A percentile compares a stretch with the other conserved stretches of the same genome.
phyloP scores from a whole-genome alignment of 2,888 invertebrate genomes.

The Xestia rhomboidea region DNA sequence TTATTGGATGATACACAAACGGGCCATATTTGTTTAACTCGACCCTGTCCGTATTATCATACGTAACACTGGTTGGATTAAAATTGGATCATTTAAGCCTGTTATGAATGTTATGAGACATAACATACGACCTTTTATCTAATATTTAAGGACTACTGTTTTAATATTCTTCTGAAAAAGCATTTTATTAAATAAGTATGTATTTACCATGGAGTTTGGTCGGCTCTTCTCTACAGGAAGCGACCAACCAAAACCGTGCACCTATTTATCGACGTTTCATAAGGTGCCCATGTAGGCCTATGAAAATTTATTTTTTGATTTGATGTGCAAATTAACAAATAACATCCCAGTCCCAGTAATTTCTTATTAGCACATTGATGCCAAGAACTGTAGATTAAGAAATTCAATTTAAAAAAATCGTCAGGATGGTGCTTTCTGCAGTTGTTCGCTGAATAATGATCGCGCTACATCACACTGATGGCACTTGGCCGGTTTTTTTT shows the following conservation, averaged over 20 bases:
- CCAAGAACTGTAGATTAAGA: neutral
- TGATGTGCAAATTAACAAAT: neutral
- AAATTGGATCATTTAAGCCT: slow-evolving; percentile 30
- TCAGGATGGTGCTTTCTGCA: neutral
- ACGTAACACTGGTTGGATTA: slow-evolving; percentile 2
- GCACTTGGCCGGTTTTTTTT: too few relatives aligned
- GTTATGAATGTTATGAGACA: slow-evolving; percentile 29
- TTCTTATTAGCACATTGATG: neutral
- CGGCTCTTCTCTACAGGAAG: neutral
- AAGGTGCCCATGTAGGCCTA: neutral
- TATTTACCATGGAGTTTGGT: neutral
- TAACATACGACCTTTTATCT: slow-evolving; percentile 31
- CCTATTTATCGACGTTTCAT: neutral
- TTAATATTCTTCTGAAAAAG: neutral
- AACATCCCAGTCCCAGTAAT: neutral
- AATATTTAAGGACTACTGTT: slow-evolving; percentile 22
- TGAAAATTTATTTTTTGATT: neutral
- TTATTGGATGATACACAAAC: slow-evolving; percentile 11
- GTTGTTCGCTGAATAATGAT: too few relatives aligned
- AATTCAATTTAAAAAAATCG: neutral
- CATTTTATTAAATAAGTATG: neutral
- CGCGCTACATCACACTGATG: too few relatives aligned
- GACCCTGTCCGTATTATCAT: slow-evolving; percentile 7
- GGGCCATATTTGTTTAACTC: slow-evolving; percentile 27
- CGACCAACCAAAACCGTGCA: neutral